phyloP scores from a whole-genome alignment of 2,113 vertebrate species.

The Murina feae region DNA sequence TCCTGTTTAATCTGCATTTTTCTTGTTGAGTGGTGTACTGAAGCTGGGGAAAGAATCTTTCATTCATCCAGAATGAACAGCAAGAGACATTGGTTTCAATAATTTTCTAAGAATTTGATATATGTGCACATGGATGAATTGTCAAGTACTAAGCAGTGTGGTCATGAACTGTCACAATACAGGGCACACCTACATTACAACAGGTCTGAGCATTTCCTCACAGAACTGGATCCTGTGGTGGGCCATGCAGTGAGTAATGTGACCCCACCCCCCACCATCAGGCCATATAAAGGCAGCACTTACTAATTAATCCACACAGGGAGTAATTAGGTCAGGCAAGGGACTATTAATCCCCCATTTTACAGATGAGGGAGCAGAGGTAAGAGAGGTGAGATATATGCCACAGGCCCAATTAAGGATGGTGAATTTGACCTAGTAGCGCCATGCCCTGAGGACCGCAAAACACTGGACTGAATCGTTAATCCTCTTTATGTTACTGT shows the following conservation, averaged over 20 bases:
- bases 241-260: neutral
- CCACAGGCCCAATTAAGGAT: neutral
- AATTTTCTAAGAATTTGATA: neutral
- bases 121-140: neutral
- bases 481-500: constrained; percentile 23
- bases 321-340: constrained; percentile 29
- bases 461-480: neutral
- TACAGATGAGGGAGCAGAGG: constrained; percentile 55
- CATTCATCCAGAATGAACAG: neutral
- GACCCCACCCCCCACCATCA: neutral
- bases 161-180: too few species aligned
- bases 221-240: neutral
- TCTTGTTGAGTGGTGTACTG: neutral
- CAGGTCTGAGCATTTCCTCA: neutral
- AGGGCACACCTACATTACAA: neutral
- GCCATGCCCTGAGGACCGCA: neutral
- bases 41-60: neutral
- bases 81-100: neutral
- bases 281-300: neutral
- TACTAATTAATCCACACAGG: constrained; percentile 18
- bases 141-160: neutral
- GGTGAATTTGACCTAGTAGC: neutral
- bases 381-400: neutral
- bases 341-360: constrained; percentile 33
- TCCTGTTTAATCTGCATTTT: neutral